phyloP scores from a whole-genome alignment of 2,797 vertebrate species.

The Toxotes lorentzi region DNA sequence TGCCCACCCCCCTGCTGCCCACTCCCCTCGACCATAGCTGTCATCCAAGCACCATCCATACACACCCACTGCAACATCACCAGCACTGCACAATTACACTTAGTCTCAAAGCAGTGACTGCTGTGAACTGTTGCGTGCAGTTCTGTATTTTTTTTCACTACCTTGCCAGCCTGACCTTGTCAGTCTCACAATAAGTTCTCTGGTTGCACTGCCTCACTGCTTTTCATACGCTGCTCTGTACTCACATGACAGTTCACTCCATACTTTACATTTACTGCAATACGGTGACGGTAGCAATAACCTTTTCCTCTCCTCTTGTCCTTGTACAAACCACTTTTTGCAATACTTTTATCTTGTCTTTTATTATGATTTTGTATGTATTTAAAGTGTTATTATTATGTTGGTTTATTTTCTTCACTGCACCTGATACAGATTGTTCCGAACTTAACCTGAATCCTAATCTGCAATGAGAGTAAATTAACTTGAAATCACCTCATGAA shows the following conservation, averaged over 20 bases:
- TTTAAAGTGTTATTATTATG: not conserved
- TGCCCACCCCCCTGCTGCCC: constrained; percentile 6
- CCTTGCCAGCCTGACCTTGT: constrained; percentile 3
- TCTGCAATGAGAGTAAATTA: not conserved
- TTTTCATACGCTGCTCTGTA: not conserved
- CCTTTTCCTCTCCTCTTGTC: not conserved
- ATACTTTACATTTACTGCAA: not conserved
- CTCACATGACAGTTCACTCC: not conserved
- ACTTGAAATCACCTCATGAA: not conserved
- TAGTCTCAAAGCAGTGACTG: constrained; percentile 7
- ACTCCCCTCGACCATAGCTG: constrained; percentile 25
- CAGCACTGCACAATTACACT: not conserved
- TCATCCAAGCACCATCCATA: not conserved
- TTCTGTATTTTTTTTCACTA: not conserved
- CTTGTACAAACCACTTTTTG: not conserved
- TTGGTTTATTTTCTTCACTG: not conserved
- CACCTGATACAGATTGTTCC: not conserved
- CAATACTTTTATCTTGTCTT: not conserved
- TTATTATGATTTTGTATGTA: not conserved
- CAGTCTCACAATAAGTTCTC: not conserved
- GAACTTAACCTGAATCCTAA: not conserved
- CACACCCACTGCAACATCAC: constrained; percentile 2
- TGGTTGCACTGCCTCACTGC: not conserved
- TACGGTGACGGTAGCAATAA: not conserved
- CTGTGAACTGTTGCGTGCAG: constrained; percentile 13